Conservation (phyloP, 2,797 vertebrate genomes). For the Erithacus rubecula region DNA sequence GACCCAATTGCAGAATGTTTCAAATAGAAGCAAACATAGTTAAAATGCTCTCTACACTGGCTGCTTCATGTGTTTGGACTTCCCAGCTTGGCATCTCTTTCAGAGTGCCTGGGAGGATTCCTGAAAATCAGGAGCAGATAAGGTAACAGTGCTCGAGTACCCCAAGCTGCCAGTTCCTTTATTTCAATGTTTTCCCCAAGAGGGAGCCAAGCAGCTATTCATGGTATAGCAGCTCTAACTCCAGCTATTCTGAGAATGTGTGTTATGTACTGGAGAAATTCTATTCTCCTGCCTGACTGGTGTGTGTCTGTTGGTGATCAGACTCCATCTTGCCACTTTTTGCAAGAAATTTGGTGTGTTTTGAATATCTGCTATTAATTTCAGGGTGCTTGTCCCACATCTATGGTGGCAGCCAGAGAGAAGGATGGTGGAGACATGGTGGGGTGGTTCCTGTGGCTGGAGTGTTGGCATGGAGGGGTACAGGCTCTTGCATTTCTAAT, state of each 20-base stretch:
- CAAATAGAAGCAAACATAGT: not conserved
- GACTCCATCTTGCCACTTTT: not conserved
- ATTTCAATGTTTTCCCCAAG: constrained; percentile 26
- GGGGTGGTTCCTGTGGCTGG: not conserved
- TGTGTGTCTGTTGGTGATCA: not conserved
- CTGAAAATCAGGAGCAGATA: not conserved
- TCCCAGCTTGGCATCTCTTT: not conserved
- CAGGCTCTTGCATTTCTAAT: not conserved
- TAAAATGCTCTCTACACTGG: not conserved
- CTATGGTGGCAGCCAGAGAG: rapidly evolving
- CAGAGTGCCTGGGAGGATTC: not conserved
- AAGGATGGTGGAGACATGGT: not conserved
- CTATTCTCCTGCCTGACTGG: not conserved
- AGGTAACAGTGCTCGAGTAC: not conserved
- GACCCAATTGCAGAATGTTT: not conserved
- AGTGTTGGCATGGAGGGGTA: not conserved
- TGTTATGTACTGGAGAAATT: not conserved
- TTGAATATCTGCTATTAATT: not conserved
- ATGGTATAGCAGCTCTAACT: not conserved
- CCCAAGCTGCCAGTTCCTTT: not conserved
- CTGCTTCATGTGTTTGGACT: not conserved
- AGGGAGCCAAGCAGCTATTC: constrained; percentile 33
- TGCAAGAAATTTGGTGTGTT: not conserved
- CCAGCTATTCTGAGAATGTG: not conserved
- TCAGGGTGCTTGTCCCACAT: not conserved